Percentiles rank a stretch among this genome's conserved stretches.
Conservation (phyloP, 2,888 invertebrate genomes). For the Agrochola macilenta region DNA sequence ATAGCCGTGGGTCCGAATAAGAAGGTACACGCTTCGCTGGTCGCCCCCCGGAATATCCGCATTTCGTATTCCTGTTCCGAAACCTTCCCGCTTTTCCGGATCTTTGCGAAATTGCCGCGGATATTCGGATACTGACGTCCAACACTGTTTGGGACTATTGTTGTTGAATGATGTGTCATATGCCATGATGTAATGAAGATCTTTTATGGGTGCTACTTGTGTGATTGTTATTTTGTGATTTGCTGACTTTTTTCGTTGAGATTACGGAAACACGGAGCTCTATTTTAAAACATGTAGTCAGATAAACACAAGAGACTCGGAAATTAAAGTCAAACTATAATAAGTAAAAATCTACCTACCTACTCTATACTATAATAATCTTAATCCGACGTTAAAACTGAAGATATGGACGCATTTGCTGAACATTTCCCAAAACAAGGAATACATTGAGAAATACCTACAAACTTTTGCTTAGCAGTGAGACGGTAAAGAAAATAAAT, state of each 20-base stretch:
- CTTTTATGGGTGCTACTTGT: neutral
- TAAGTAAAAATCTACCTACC: neutral
- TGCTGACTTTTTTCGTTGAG: neutral
- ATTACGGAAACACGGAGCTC: no score
- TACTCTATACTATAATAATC: no score
- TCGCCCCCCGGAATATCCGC: conserved; percentile 75
- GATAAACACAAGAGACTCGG: neutral
- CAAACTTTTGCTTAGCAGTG: neutral
- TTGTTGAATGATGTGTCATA: conserved; percentile 21
- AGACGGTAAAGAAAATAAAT: conserved; percentile 41
- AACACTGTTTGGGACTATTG: conserved; percentile 43
- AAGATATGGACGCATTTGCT: neutral
- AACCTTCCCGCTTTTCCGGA: conserved; percentile 67
- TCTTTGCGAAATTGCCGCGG: conserved; percentile 69
- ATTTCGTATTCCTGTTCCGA: conserved; percentile 75
- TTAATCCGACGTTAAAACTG: neutral
- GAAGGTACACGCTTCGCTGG: conserved; percentile 71
- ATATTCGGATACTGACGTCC: conserved; percentile 57
- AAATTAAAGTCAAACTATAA: neutral
- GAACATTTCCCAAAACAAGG: neutral
- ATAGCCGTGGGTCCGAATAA: conserved; percentile 74
- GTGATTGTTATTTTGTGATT: neutral
- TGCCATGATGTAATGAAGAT: conserved; percentile 18
- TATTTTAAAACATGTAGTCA: neutral
- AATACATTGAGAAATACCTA: conserved; percentile 37